Evolutionary conservation across 2,888 invertebrate species (phyloP).

Genomic region (Emmelina monodactyla): DNA sequence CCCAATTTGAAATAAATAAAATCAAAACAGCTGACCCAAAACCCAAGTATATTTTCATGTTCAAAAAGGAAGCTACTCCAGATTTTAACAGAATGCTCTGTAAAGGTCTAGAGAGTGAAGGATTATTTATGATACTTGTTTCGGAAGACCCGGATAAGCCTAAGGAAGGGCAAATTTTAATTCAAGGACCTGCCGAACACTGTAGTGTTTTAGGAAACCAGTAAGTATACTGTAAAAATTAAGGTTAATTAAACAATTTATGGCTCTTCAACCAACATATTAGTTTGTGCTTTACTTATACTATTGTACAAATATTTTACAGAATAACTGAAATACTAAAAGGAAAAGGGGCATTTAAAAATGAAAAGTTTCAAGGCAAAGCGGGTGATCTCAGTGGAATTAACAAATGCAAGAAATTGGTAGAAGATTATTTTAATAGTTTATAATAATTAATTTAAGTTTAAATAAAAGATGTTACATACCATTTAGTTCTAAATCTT

Average conservation of each 20-base stretch:
- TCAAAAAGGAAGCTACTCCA: slow-evolving; percentile 78
- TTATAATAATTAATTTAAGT: slow-evolving; percentile 12
- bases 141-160: slow-evolving; percentile 73
- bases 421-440: slow-evolving; percentile 65
- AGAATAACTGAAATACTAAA: slow-evolving; percentile 73
- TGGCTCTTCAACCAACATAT: no score
- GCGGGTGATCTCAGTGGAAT: slow-evolving; percentile 72
- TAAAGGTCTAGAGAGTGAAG: slow-evolving; percentile 67
- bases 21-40: slow-evolving; percentile 51
- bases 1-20: slow-evolving; percentile 71
- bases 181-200: slow-evolving; percentile 62
- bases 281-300: background rate
- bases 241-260: background rate
- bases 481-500: background rate
- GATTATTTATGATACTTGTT: slow-evolving; percentile 71
- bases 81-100: slow-evolving; percentile 78
- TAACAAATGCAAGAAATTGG: slow-evolving; percentile 68
- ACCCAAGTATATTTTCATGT: slow-evolving; percentile 67
- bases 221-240: slow-evolving; percentile 44
- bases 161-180: slow-evolving; percentile 61
- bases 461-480: background rate
- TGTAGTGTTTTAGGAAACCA: slow-evolving; percentile 64
- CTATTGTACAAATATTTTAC: slow-evolving; percentile 10
- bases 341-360: slow-evolving; percentile 80
- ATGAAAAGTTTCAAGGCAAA: slow-evolving; percentile 79